Base-by-base conservation (phyloP, 2,797 vertebrate species). In the Tadarida brasiliensis region DNA sequence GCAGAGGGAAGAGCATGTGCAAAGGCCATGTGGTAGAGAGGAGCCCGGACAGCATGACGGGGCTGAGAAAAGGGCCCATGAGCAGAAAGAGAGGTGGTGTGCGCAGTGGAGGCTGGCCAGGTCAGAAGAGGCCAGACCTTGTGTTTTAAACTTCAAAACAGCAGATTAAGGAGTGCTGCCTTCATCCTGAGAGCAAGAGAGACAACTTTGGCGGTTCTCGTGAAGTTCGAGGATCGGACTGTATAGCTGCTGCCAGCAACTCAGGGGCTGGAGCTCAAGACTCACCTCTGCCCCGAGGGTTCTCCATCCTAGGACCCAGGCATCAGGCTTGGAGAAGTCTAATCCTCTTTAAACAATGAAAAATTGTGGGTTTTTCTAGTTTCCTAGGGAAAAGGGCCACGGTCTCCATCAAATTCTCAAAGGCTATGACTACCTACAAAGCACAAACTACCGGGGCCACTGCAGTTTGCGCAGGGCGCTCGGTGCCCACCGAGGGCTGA, bases 11-110 rank as follows among this genome's bases (percentile, higher is more conserved):
- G 14, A 15, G 67, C 3, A 7, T 0, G 7, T 51, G 24, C 57
- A 35, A 93, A 97, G 71, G 70, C 28, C 59, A 56, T 20, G 73
- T 3, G 61, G 39, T 70, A 16, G 59, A n/a, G 33, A 80, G 28
- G 24, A 57, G 82, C 2, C 56, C 8, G 35, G 22, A 6, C 39
- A 49, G 47, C 6, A 2, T 0, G 3, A 3, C 24, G 77, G n/a
- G 28, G 39, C 83, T n/a, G 39, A 78, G 63, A 12, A 35, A 26
- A 33, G 59, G 74, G 47, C 30, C 16, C 33, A 1, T 0, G 0
- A 30, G 47, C 16, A 47, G 8, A 26, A 20, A 30, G 10, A 30
- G n/a, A 51, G 33, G 15, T 4, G 7, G 20, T 2, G 1, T 47
- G 35, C 4, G 3, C 2, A 17, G 11, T 17, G 24, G 7, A 24